Base-by-base conservation (phyloP, 2,113 vertebrate species). In the Syngnathoides biaculeatus region DNA sequence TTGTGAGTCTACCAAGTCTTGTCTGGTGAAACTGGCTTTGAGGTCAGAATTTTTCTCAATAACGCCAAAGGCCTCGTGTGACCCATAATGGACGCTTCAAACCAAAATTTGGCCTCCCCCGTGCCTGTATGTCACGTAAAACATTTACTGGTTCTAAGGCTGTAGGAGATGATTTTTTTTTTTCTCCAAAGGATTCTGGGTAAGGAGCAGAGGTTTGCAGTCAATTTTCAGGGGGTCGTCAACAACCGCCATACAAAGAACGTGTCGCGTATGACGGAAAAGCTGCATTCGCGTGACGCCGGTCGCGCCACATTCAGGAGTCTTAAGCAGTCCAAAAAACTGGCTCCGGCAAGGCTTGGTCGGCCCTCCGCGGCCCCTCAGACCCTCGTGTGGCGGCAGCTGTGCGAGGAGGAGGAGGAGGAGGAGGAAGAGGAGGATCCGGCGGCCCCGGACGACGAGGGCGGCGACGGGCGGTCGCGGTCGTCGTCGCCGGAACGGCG, bases 371-470 rank as follows among this genome's bases (percentile, higher is more conserved):
- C 14, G 6, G 26, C 17, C 26, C 14, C 30, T 95, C 84, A 95
- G 78, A 97, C 94, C 8, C 93, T 83, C 2, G 95, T 96, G 83
- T 96, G 95, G 77, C 94, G 91, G 80, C 94, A 96, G 90, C 91
- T 92, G 89, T 92, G 90, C 0, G 93, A 92, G 57, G 93, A 84
- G 38, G 89, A 67, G 19, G 90, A 90, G 0, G 93, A 92, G 57
- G 93, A 84, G 30, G 89, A 67, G 19, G 90, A 90, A 0, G 93
- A 92, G 57, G 93, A 84, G 30, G 89, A 67, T 17, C 89, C 87
- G 0, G 84, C 83, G 0, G 86, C 86, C 10, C 88, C 80, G 0
- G 91, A 84, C 17, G 91, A 88, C 12, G 93, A 92, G 9, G 92
- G 87, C 0, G 90, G 58, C 11, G 59, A 26, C n/a, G 40, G 22